Evolutionary conservation across 1,140 invertebrate genomes (phyloP), one percentile per base, ranked within the genome.

Genomic region (Micrasema longulum): DNA sequence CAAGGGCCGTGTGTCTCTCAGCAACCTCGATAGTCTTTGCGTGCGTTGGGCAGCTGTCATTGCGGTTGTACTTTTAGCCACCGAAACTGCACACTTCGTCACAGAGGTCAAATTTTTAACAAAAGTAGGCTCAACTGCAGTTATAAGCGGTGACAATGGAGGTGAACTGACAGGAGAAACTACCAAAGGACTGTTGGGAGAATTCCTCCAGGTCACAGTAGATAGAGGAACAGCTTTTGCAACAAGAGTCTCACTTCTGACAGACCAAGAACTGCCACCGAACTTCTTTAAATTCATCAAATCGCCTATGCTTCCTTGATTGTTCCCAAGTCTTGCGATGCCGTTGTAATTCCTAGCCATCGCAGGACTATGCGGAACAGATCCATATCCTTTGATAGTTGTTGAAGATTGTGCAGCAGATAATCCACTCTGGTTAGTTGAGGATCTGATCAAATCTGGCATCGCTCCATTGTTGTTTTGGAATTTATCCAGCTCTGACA

Each of bases 211-310:
- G 3, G 87, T 89, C 0, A 93, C 91, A 0, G 91, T 93, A 71
- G 91, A 91, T 16, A 93, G 76, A 0, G 91, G 91, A 5, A 93
- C 89, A 4, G 89, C 88, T 69, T 88, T 85, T 2, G 91, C 90
- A 12, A 93, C 88, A 65, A 91, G 80, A 31, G 88, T 88, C 77
- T 91, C 88, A 78, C 83, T 83, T 81, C 87, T 80, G 1, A 91
- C 86, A 75, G 88, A 90, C 86, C 88, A 90, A 72, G 84, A 88
- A 75, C 89, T 91, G 16, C 88, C 89, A 60, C 89, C 90, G 76
- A 91, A 92, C 76, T 88, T 89, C 77, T 90, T 90, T 74, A 88
- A 76, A 79, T 93, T 93, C 91, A 93, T 93, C 74, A 93, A 79
- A 79, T 93, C 91, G 4, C 91, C 91, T 41, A 93, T 91, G 71